Conservation (phyloP, 2,888 invertebrate genomes). For the Marronus borbonicus region DNA sequence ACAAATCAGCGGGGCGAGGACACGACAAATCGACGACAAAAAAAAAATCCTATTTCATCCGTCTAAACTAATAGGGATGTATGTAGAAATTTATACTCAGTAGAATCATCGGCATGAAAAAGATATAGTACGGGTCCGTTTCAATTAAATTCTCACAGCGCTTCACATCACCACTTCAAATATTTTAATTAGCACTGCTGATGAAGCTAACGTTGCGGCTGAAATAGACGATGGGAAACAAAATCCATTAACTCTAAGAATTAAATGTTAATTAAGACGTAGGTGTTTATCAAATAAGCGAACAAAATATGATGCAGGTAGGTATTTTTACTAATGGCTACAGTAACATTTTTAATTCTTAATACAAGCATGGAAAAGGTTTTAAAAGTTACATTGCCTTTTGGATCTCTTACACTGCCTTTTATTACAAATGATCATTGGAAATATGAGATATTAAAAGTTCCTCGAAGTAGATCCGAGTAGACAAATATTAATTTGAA, state of each 20-base stretch:
- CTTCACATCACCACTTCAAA: slow-evolving; percentile 15
- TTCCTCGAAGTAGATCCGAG: background rate
- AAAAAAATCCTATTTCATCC: too few relatives aligned
- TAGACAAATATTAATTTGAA: background rate
- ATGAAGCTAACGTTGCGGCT: background rate
- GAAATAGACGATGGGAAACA: slow-evolving; percentile 2
- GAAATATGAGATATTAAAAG: too few relatives aligned
- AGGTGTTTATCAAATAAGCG: slow-evolving; percentile 1
- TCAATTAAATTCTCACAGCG: slow-evolving; percentile 25
- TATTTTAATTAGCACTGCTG: slow-evolving; percentile 1
- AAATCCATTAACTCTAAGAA: slow-evolving; percentile 7
- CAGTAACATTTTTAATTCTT: too few relatives aligned
- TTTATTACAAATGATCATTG: too few relatives aligned
- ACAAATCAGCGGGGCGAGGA: too few relatives aligned
- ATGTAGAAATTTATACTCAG: background rate
- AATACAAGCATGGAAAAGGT: too few relatives aligned
- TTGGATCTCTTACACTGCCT: too few relatives aligned
- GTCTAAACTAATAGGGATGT: too few relatives aligned
- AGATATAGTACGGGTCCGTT: background rate
- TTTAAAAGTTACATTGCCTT: too few relatives aligned
- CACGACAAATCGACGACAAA: too few relatives aligned
- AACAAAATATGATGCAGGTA: background rate
- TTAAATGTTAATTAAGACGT: slow-evolving; percentile 2
- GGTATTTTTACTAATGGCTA: too few relatives aligned
- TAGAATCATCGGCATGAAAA: background rate